phyloP scores from a whole-genome alignment of 1,140 invertebrate genomes.

The Drosophila nigrodunni region DNA sequence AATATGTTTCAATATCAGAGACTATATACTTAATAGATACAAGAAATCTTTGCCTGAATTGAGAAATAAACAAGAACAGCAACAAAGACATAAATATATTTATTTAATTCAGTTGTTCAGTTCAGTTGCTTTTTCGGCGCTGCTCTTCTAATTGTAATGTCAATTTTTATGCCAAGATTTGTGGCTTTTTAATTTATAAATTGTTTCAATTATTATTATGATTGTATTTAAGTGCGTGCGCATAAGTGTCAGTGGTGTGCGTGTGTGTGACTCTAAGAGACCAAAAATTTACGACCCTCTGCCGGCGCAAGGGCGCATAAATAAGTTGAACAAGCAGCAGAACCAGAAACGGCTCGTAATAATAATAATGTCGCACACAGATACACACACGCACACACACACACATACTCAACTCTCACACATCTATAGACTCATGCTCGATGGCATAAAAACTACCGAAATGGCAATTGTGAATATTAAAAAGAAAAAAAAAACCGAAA shows the following conservation, averaged over 20 bases:
- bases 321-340: conserved; percentile 78
- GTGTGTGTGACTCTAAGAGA: conserved; percentile 47
- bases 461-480: conserved; percentile 83
- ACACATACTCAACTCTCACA: conserved; percentile 25
- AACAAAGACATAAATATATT: too few relatives aligned
- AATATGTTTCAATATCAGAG: conserved; percentile 36
- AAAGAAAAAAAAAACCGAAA: conserved; percentile 53
- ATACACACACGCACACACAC: conserved; percentile 45
- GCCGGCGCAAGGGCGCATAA: conserved; percentile 62
- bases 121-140: conserved; percentile 31
- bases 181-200: conserved; percentile 84
- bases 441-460: conserved; percentile 73
- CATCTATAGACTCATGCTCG: conserved; percentile 28
- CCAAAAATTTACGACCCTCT: conserved; percentile 76
- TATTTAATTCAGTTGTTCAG: conserved; percentile 13
- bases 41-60: conserved; percentile 24
- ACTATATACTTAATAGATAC: conserved; percentile 5
- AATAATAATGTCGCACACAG: conserved; percentile 79
- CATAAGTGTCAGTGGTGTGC: conserved; percentile 55
- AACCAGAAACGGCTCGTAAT: conserved; percentile 81
- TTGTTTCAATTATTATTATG: conserved; percentile 84
- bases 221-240: conserved; percentile 82
- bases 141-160: conserved; percentile 73
- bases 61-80: conserved; percentile 2
- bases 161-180: conserved; percentile 82